A percentile compares a stretch with the other conserved stretches of the same genome.
Evolutionary conservation across 2,113 vertebrate species (phyloP).

Genomic region (Pheucticus melanocephalus): DNA sequence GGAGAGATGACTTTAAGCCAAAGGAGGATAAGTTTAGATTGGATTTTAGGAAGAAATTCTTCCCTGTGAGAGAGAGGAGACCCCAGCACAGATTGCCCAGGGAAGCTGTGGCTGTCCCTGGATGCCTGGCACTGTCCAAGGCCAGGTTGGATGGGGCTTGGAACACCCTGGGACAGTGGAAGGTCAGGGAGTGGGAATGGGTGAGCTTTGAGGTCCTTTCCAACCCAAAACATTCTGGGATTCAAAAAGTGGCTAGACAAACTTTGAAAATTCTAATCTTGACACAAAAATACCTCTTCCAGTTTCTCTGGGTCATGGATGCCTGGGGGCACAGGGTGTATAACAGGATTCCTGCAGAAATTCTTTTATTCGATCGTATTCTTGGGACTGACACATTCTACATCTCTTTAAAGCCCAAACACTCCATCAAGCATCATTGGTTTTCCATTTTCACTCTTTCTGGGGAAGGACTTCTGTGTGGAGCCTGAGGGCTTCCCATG

Average conservation of each 20-base stretch:
- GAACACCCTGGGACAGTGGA: accelerated
- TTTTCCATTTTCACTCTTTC: background rate
- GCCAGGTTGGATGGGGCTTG: accelerated
- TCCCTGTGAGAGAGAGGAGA: background rate
- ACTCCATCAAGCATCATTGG: background rate
- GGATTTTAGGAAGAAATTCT: background rate
- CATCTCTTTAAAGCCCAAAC: background rate
- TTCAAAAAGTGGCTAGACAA: background rate
- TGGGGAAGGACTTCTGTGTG: background rate
- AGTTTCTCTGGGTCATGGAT: background rate
- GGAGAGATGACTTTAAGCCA: background rate
- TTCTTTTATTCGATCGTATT: accelerated
- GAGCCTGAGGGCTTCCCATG: background rate
- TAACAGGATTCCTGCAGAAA: background rate
- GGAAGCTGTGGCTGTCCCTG: background rate
- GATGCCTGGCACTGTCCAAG: background rate
- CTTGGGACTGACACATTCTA: background rate
- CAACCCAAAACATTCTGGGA: background rate
- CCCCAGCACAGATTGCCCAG: background rate
- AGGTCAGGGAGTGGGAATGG: accelerated
- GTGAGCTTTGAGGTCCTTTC: background rate
- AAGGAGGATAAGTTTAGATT: background rate
- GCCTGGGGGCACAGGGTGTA: background rate
- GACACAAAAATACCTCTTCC: background rate
- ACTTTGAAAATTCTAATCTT: background rate